Conservation (phyloP, 2,797 vertebrate genomes). For the Pipistrellus pipistrellus region DNA sequence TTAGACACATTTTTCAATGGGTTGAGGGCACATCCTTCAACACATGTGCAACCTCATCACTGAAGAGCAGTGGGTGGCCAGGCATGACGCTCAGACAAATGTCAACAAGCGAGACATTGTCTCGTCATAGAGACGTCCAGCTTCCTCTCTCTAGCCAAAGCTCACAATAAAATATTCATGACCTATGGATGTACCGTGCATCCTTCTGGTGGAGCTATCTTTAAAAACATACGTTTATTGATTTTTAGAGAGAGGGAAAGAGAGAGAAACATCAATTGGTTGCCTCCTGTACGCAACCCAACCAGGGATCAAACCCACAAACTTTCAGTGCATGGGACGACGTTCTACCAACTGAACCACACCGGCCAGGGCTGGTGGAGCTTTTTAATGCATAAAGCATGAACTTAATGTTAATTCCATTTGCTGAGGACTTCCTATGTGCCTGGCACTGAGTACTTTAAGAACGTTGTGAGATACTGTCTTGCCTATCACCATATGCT, state of each 20-base stretch:
- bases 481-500: not conserved
- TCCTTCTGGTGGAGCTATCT: not conserved
- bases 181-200: slow-evolving; percentile 10
- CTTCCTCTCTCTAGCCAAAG: not conserved
- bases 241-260: not conserved
- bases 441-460: not conserved
- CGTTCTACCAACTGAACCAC: not conserved
- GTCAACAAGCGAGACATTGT: not conserved
- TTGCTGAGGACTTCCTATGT: not conserved
- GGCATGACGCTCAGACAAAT: not conserved
- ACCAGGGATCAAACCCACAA: not conserved
- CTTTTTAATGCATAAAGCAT: slow-evolving; percentile 14
- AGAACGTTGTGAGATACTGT: rapidly evolving
- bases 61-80: not conserved
- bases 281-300: too few species aligned
- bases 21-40: slow-evolving; percentile 61
- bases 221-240: not conserved
- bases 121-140: not conserved
- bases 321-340: not conserved
- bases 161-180: slow-evolving; percentile 43
- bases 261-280: not conserved
- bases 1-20: slow-evolving; percentile 53
- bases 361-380: not conserved
- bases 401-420: not conserved
- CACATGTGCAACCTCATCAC: slow-evolving; percentile 47